Evolutionary conservation across 2,113 vertebrate genomes (phyloP).

Genomic region (Proteles cristata): DNA sequence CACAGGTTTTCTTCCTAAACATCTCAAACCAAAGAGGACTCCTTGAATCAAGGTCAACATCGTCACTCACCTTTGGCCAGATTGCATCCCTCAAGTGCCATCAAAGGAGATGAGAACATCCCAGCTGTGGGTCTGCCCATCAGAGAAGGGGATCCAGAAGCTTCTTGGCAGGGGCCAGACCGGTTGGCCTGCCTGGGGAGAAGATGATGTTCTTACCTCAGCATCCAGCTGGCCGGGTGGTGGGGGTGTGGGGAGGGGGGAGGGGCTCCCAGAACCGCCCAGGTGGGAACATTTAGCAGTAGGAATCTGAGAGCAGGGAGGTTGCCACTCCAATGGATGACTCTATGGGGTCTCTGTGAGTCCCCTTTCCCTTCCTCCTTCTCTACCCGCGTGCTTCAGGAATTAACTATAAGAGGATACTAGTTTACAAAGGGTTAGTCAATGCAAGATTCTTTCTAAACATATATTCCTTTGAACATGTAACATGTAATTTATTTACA

Average conservation of each 20-base stretch:
- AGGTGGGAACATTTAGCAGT: fast-evolving
- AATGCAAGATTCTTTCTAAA: neutral
- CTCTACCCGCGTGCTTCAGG: neutral
- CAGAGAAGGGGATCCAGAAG: neutral
- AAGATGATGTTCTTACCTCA: neutral
- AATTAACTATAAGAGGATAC: neutral
- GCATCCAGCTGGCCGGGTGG: too few species aligned
- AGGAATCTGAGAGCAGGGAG: neutral
- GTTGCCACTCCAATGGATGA: neutral
- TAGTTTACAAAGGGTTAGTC: neutral
- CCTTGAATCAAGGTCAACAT: neutral
- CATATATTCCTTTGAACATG: neutral
- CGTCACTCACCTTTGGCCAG: neutral
- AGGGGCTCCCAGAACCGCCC: too few species aligned
- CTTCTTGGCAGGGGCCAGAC: neutral
- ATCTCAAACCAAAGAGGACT: neutral
- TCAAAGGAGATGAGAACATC: neutral
- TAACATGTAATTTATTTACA: neutral
- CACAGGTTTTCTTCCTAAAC: neutral
- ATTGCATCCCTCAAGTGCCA: neutral
- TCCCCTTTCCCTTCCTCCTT: fast-evolving
- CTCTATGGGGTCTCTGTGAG: neutral
- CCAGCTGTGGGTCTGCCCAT: neutral
- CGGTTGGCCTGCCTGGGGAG: neutral
- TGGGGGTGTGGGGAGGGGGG: too few species aligned